Evolutionary conservation across 2,113 vertebrate species (phyloP), one percentile per base, ranked within the genome.

Genomic region (Hypocryptadius cinnamomeus): DNA sequence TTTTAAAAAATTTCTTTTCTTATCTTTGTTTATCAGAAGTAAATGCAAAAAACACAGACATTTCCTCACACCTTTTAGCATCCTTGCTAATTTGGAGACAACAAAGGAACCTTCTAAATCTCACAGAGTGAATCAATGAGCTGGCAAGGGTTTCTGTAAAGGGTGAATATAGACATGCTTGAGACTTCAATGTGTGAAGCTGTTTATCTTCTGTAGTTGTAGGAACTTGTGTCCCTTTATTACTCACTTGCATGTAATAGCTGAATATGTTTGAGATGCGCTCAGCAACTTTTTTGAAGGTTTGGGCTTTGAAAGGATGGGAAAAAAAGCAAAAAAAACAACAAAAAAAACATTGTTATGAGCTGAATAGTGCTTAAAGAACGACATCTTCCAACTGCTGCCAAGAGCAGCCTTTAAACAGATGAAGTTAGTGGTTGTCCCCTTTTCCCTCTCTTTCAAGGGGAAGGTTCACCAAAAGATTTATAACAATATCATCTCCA

Each of bases 81-180:
- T n/a, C 37, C 54, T 47, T 56, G 9, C 13, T 66, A 50, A 15
- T 70, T 90, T 45, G 39, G 31, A 50, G 51, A 23, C 27, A 53
- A 16, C 13, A 59, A 56, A 71, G 8, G 12, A 56, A 56, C 17
- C 8, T n/a, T 69, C 45, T 81, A 59, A 76, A 63, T 54, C 30
- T 51, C 42, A 47, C 11, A 35, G 59, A 35, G 11, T 48, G 27
- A 63, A 39, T 54, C 21, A 23, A 28, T 37, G 85, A 45, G 44
- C 44, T 33, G 77, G 18, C 28, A 51, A 51, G 19, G 33, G 33
- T 51, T 65, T 53, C 23, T 54, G 27, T 59, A n/a, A n/a, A 76
- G 20, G 50, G 21, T 48, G 33, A 42, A 19, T 61, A 28, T 5
- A 51, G 21, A 54, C 0, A 0, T 73, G 21, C 15, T 73, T n/a